Conservation (phyloP, 2,888 invertebrate species). For the Drymonia ruficornis region DNA sequence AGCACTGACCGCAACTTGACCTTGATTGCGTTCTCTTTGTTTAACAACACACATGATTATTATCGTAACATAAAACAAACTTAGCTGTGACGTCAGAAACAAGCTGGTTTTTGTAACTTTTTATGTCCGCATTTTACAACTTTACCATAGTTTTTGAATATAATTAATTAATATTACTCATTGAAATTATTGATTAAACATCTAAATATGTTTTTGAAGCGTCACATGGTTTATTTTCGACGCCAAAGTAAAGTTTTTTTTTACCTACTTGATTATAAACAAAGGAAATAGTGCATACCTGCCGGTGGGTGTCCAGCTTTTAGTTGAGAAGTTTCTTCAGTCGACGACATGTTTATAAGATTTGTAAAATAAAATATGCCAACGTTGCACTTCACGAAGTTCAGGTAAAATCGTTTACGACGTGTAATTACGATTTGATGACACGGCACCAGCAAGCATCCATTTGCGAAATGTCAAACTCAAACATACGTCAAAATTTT, state of each 20-base stretch:
- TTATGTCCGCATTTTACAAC: neutral
- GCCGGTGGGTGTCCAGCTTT: constrained; percentile 96
- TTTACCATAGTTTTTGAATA: neutral
- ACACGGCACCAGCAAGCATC: constrained; percentile 27
- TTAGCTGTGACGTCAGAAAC: constrained; percentile 39
- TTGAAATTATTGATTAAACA: neutral
- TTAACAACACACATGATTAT: constrained; percentile 51
- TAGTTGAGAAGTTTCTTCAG: constrained; percentile 87
- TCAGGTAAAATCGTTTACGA: constrained; percentile 40
- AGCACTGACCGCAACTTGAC: constrained; percentile 35
- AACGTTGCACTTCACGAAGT: constrained; percentile 36
- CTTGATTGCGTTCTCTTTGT: constrained; percentile 56
- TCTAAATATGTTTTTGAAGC: neutral
- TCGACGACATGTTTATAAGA: constrained; percentile 62
- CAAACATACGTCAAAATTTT: constrained; percentile 29
- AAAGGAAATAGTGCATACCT: constrained; percentile 82
- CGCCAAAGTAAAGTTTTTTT: neutral
- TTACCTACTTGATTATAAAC: constrained; percentile 16
- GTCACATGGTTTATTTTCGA: neutral
- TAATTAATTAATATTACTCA: neutral
- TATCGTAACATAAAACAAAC: constrained; percentile 19
- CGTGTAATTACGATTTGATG: constrained; percentile 61
- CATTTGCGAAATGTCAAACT: neutral
- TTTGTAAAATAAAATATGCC: constrained; percentile 24
- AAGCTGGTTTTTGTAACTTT: constrained; percentile 11